Percentiles rank a stretch among this genome's conserved stretches.
These are phyloP conservation scores for Trilocha varians DNA, from an alignment of 2,888 invertebrate genomes.

Conservation along the genomic window DNA sequence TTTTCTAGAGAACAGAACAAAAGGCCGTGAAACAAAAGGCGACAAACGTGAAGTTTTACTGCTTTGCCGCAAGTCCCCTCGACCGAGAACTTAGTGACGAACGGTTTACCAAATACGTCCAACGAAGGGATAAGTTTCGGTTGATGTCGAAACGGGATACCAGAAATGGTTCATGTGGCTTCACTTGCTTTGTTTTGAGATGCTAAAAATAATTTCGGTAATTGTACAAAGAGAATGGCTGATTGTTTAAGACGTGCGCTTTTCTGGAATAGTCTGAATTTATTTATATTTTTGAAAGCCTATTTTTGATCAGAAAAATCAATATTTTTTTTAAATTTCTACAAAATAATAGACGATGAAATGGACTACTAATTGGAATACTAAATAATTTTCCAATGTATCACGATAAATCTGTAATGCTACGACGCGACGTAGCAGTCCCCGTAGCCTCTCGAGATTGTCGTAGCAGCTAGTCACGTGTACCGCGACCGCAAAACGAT, in stretches of 20 bases:
- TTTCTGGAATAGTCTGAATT: no score
- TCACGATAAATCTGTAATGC: background rate
- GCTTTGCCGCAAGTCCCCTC: background rate
- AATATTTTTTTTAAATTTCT: no score
- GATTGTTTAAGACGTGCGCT: no score
- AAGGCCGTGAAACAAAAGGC: conserved; percentile 1
- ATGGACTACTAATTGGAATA: no score
- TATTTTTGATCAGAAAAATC: no score
- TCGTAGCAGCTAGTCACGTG: conserved; percentile 43
- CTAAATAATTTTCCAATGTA: no score
- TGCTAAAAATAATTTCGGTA: no score
- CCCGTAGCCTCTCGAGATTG: conserved; percentile 17
- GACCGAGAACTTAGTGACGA: background rate
- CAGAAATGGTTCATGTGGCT: no score
- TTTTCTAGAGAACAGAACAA: background rate
- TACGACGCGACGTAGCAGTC: background rate
- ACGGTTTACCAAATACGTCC: background rate
- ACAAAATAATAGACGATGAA: no score
- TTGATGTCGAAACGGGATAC: background rate
- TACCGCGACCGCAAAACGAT: conserved; percentile 52
- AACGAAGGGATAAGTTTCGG: background rate
- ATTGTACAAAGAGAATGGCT: no score
- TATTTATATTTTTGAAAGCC: no score
- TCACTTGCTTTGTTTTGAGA: no score
- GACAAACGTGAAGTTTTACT: background rate